Percentiles rank a stretch among this genome's conserved stretches.
Conservation (phyloP, 2,113 vertebrate genomes). For the Oenanthe melanoleuca region DNA sequence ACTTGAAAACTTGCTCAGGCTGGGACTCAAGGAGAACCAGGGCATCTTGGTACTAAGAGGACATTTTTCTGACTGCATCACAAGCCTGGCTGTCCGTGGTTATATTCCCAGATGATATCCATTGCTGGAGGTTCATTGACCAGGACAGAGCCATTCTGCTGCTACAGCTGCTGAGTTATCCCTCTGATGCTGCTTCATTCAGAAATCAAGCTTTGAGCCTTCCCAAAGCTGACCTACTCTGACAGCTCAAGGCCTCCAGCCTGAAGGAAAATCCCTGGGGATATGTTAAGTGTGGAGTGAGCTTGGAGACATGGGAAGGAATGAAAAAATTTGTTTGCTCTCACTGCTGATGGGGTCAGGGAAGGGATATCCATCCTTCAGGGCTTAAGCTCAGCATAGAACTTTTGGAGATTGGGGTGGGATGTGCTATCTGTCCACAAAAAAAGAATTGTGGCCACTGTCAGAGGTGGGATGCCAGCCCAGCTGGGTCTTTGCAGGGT, state of each 20-base stretch:
- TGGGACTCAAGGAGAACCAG: not conserved
- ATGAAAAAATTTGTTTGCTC: not conserved
- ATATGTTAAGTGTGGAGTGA: not conserved
- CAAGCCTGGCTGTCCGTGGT: not conserved
- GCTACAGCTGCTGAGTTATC: not conserved
- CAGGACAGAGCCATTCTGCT: not conserved
- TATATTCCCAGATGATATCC: not conserved
- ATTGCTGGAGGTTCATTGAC: not conserved
- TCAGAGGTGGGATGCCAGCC: not conserved
- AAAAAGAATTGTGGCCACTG: not conserved
- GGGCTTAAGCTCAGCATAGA: fast-evolving
- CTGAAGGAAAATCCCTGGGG: not conserved
- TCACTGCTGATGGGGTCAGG: not conserved
- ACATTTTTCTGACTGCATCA: not conserved
- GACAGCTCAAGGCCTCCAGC: not conserved
- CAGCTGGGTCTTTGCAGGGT: not conserved
- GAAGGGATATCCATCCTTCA: not conserved
- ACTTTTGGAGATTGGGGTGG: not conserved
- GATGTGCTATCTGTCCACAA: not conserved
- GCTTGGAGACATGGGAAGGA: not conserved
- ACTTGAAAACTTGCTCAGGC: not conserved
- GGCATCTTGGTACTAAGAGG: not conserved
- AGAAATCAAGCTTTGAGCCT: not conserved
- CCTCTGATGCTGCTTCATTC: not conserved
- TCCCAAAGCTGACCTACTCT: not conserved